Conservation (phyloP, 1,140 invertebrate species). For the Cotesia glomerata region DNA sequence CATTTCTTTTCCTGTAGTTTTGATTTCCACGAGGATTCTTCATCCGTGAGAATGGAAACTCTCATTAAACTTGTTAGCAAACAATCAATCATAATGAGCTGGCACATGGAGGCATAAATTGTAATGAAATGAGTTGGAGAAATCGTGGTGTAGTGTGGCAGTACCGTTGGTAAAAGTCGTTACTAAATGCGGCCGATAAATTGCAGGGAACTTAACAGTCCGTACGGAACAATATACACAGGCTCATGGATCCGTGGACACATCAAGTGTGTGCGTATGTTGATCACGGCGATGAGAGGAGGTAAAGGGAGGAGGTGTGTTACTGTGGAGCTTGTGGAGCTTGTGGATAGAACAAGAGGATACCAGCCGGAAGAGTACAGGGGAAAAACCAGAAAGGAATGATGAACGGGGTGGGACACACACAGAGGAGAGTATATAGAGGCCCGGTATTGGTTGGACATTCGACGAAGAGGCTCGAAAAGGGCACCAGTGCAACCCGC, state of each 20-base stretch:
- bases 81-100: slow-evolving; percentile 2
- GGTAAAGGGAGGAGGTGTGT: background rate
- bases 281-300: background rate
- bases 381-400: background rate
- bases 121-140: too few species aligned
- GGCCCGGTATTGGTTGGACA: background rate
- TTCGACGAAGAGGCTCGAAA: slow-evolving; percentile 22
- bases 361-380: background rate
- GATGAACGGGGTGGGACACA: background rate
- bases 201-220: slow-evolving; percentile 23
- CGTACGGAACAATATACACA: background rate
- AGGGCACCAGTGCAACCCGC: slow-evolving; percentile 22
- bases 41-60: background rate
- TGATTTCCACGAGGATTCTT: background rate
- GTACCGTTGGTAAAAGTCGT: background rate
- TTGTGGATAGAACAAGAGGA: background rate
- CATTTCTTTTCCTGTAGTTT: too few species aligned
- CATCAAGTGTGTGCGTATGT: background rate
- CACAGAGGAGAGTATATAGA: background rate
- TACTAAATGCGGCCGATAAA: slow-evolving; percentile 22
- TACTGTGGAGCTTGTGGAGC: background rate
- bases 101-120: background rate
- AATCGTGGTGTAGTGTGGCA: too few species aligned
- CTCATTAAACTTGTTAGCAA: background rate
- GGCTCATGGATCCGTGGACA: background rate